These are phyloP conservation scores for Ernsta delagoae DNA, from an alignment of 2,888 invertebrate genomes.

Conservation along the genomic window DNA sequence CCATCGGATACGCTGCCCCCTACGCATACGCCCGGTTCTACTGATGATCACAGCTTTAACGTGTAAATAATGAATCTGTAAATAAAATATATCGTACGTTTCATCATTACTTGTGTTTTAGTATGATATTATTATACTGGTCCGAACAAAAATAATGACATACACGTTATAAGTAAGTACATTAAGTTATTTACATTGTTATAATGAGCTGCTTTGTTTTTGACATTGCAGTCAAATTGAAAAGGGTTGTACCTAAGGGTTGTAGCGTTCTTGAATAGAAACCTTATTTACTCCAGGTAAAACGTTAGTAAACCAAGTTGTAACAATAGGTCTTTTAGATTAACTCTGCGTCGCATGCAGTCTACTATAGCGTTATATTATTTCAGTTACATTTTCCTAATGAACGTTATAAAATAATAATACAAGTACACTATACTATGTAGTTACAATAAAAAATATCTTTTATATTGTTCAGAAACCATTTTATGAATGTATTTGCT, in stretches of 20 bases:
- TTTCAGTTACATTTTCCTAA: too few species aligned
- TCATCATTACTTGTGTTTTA: conserved; percentile 1
- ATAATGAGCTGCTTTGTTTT: not conserved
- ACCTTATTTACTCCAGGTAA: not conserved
- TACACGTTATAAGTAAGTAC: too few species aligned
- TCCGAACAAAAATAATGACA: not conserved
- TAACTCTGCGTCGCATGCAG: too few species aligned
- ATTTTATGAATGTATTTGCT: too few species aligned
- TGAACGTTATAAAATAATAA: too few species aligned
- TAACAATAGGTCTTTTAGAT: not conserved
- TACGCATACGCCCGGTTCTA: conserved; percentile 8
- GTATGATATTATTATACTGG: not conserved
- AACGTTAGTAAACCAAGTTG: not conserved
- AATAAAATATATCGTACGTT: conserved; percentile 46
- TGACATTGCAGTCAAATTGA: too few species aligned
- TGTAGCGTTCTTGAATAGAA: not conserved
- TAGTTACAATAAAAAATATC: too few species aligned
- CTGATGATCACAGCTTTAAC: not conserved
- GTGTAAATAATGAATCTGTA: conserved; percentile 56
- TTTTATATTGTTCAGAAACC: too few species aligned
- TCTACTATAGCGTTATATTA: too few species aligned
- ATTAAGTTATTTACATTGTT: not conserved
- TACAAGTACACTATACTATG: too few species aligned
- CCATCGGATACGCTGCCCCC: conserved; percentile 17
- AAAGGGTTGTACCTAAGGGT: not conserved